A percentile compares a stretch with the other conserved stretches of the same genome.
These are phyloP conservation scores for Neostethus bicornis DNA, from an alignment of 2,797 vertebrate genomes.

Conservation along the genomic window DNA sequence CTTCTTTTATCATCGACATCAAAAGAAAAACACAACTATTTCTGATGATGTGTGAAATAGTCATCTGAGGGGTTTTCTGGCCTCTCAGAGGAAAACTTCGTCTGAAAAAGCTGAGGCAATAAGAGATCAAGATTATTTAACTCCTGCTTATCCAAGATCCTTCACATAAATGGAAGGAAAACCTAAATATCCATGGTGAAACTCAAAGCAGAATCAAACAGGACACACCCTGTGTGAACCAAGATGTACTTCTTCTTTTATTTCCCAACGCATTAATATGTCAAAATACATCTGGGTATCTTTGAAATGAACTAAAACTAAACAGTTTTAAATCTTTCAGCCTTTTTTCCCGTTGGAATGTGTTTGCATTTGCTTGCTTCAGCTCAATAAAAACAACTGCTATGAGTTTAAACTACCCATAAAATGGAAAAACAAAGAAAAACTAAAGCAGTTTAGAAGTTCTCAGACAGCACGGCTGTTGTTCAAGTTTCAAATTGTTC, in stretches of 20 bases:
- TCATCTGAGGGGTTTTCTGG: constrained; percentile 32
- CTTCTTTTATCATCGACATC: constrained; percentile 43
- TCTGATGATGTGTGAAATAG: constrained; percentile 34
- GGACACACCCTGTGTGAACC: background rate
- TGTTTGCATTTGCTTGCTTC: background rate
- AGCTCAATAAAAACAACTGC: background rate
- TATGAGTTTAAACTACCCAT: background rate
- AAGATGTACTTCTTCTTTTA: background rate
- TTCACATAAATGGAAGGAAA: constrained; percentile 20
- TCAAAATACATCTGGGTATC: background rate
- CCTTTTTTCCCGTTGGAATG: too few relatives aligned
- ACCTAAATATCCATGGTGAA: constrained; percentile 11
- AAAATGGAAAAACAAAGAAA: too few relatives aligned
- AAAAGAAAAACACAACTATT: constrained; percentile 54
- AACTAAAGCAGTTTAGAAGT: too few relatives aligned
- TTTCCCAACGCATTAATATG: background rate
- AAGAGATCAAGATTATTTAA: constrained; percentile 32
- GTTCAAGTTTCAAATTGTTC: too few relatives aligned
- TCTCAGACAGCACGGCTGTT: too few relatives aligned
- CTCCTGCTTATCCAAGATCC: constrained; percentile 3
- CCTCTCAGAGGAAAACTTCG: constrained; percentile 21
- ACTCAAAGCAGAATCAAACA: constrained; percentile 2
- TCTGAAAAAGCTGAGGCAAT: constrained; percentile 18
- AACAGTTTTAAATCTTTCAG: background rate
- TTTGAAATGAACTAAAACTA: background rate